phyloP scores from a whole-genome alignment of 2,113 vertebrate genomes.

The Charina bottae region DNA sequence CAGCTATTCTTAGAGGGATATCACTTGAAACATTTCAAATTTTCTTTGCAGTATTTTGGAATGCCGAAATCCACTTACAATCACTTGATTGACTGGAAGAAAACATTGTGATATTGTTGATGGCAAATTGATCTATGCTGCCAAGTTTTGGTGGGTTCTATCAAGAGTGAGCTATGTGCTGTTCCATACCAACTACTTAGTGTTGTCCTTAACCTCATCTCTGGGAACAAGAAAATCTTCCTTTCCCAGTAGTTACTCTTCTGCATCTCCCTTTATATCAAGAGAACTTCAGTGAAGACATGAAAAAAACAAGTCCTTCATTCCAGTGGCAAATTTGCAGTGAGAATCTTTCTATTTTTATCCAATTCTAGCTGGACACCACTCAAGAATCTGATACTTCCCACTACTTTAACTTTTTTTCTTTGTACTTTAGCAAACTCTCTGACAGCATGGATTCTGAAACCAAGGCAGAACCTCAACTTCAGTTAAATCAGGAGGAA shows the following conservation, averaged over 20 bases:
- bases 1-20: neutral
- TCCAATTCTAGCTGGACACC: conserved; percentile 80
- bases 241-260: conserved; percentile 74
- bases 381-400: conserved; percentile 81
- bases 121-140: conserved; percentile 18
- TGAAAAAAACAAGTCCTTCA: conserved; percentile 70
- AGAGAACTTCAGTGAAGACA: conserved; percentile 66
- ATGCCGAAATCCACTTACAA: neutral
- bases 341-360: conserved; percentile 82
- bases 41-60: neutral
- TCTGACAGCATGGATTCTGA: conserved; percentile 65
- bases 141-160: conserved; percentile 47
- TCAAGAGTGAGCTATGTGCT: conserved; percentile 50
- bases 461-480: conserved; percentile 71
- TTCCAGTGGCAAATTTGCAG: conserved; percentile 79
- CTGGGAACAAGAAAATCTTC: conserved; percentile 76
- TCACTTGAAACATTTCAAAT: neutral
- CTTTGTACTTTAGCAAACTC: conserved; percentile 75
- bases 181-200: conserved; percentile 42
- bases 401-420: conserved; percentile 71
- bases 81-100: neutral
- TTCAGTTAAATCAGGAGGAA: conserved; percentile 70
- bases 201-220: conserved; percentile 65
- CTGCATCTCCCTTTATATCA: conserved; percentile 64
- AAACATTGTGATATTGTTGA: conserved; percentile 4